These are phyloP conservation scores for Cyaniris semiargus DNA, from an alignment of 2,888 invertebrate species.

Conservation along the genomic window DNA sequence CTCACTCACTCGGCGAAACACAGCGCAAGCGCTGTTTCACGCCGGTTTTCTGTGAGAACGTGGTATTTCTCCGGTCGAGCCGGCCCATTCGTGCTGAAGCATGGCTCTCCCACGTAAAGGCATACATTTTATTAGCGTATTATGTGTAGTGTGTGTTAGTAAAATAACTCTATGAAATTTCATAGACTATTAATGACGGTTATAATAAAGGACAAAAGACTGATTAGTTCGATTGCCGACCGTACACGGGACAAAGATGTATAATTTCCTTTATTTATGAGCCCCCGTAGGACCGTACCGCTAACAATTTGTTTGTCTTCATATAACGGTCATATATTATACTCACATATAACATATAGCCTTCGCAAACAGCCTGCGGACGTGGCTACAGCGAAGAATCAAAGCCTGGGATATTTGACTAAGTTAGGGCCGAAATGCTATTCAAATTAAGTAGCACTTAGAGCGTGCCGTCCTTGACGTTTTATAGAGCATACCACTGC, in stretches of 20 bases:
- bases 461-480: background rate
- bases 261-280: conserved; percentile 47
- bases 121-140: too few species aligned
- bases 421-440: background rate
- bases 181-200: too few species aligned
- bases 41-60: too few species aligned
- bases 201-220: background rate
- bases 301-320: conserved; percentile 32
- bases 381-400: background rate
- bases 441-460: background rate
- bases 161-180: too few species aligned
- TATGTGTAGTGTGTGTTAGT: too few species aligned
- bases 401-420: conserved; percentile 2
- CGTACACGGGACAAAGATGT: conserved; percentile 41
- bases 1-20: too few species aligned
- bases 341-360: conserved; percentile 4
- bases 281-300: conserved; percentile 40
- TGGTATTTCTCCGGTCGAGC: too few species aligned
- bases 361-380: conserved; percentile 16
- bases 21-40: too few species aligned
- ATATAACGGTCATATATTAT: conserved; percentile 27
- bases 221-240: conserved; percentile 41
- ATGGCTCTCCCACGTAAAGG: too few species aligned
- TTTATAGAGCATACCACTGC: background rate
- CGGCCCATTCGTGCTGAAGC: too few species aligned